Base-by-base conservation (phyloP, 2,888 invertebrate species). In the Lasioglossum malachurum region DNA sequence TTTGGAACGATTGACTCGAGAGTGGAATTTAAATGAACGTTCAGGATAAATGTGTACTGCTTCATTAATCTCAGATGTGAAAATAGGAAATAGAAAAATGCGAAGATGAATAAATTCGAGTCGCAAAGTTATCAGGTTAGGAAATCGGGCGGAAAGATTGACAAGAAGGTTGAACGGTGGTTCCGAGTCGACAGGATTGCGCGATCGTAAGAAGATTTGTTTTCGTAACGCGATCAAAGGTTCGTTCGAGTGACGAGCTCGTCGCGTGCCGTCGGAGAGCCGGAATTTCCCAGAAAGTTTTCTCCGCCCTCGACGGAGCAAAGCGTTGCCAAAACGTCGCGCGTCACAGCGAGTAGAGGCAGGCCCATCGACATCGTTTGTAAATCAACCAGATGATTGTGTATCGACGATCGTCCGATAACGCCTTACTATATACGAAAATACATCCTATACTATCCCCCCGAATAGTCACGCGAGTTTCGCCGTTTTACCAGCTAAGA, bases 341-440 rank as follows among this genome's bases (percentile, higher is more conserved):
- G 77, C 46, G 77, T 77, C 67, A n/a, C 77, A 38, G 38, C n/a
- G 38, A 31, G 64, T 76, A 73, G 53, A 19, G 19, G 35, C 31
- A 67, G 69, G 49, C 19, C 46, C 49, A 69, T 35, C 49, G 46
- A 83, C 67, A 46, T 38, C 49, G 49, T 44, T 80, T 57, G 67
- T 57, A 75, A 78, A 74, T 86, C 49, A 35, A 75, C 71, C 80
- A 41, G 71, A 80, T 53, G 80, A 78, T 80, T 69, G 80, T 80
- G 23, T 49, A 73, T 75, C 74, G 16, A 82, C 84, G 73, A 86
- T 86, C 75, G 71, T 80, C 57, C 64, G 31, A 81, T 46, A 73
- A 77, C 84, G 80, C 84, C 80, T 86, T 86, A 86, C 75, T 49
- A 83, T 49, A 73, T 76, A 83, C 85, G 67, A 69, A 44, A 23